A percentile compares a stretch with the other conserved stretches of the same genome.
These are phyloP conservation scores for rabbit (Oryctolagus cuniculus) DNA, from an alignment of 2,113 vertebrate genomes.

Conservation along the genomic window DNA sequence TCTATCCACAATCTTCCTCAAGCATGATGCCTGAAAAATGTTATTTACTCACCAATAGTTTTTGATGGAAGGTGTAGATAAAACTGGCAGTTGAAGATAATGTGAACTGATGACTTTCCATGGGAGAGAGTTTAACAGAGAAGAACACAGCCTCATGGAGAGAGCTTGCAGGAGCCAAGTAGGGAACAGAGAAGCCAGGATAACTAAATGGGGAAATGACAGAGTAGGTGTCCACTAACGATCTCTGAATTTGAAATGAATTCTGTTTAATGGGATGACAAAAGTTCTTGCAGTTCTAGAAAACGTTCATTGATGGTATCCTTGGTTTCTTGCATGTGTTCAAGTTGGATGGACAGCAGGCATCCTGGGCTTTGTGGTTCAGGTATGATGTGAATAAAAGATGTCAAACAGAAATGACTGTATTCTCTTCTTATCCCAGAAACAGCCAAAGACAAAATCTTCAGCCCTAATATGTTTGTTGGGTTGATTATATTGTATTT, in stretches of 20 bases:
- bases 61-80: neutral
- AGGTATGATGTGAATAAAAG: neutral
- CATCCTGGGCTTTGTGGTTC: neutral
- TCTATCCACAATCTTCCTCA: neutral
- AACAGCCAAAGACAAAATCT: neutral
- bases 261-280: neutral
- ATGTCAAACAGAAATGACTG: neutral
- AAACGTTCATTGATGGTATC: neutral
- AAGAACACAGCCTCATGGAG: neutral
- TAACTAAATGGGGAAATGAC: neutral
- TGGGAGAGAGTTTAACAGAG: neutral
- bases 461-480: neutral
- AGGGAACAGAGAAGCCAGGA: neutral
- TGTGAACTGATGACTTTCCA: neutral
- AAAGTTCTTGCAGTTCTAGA: neutral
- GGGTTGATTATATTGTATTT: neutral
- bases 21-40: neutral
- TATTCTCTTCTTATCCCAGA: slow-evolving; percentile 23
- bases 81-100: neutral
- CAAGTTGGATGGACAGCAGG: neutral
- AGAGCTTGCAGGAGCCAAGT: neutral
- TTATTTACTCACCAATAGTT: neutral
- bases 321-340: slow-evolving; percentile 22
- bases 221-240: neutral
- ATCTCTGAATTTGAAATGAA: neutral